Base-by-base conservation (phyloP, 2,888 invertebrate species). In the Augochlorella aurata region DNA sequence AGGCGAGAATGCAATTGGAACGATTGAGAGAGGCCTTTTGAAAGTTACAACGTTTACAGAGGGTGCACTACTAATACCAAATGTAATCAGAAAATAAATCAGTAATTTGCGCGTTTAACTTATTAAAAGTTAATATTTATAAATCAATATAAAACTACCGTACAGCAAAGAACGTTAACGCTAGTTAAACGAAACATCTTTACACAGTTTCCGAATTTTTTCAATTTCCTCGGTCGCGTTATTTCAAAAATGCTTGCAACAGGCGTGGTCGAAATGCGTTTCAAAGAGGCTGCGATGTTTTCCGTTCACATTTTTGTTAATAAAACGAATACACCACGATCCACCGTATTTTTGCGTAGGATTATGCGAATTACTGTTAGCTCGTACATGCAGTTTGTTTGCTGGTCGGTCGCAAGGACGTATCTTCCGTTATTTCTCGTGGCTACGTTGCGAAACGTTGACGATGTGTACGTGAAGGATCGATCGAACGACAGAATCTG, bases 341-440 rank as follows among this genome's bases (percentile, higher is more conserved):
- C 52, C n/a, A 10, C 24, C 24, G 54, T 24, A 14, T 5, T 58
- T 1, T 21, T 21, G 21, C 14, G 24, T 58, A n/a, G 14, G 54
- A 74, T 79, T 81, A 72, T 79, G 74, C 72, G 61, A 81, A 74
- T 79, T 71, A 54, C 67, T 52, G 67, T 65, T 73, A 65, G 73
- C 71, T 71, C 74, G 58, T 24, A 16, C 45, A 50, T 24, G 9
- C 45, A 49, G 47, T 44, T n/a, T 29, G 69, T 29, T 70, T 74
- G 71, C 74, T 24, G 29, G n/a, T 45, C 81, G 38, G 74, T 71
- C 67, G 61, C 67, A 71, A 74, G 65, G 68, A 71, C 74, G 24
- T 58, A n/a, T 72, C 68, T 24, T 73, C 73, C 61, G 68, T 79
- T 76, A 70, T 66, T 63, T 68, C 72, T 66, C 24, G 54, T 49